Percentiles rank a stretch among this genome's conserved stretches.
Conservation (phyloP, 2,888 invertebrate species). For the Hydrotaea cyrtoneurina region DNA sequence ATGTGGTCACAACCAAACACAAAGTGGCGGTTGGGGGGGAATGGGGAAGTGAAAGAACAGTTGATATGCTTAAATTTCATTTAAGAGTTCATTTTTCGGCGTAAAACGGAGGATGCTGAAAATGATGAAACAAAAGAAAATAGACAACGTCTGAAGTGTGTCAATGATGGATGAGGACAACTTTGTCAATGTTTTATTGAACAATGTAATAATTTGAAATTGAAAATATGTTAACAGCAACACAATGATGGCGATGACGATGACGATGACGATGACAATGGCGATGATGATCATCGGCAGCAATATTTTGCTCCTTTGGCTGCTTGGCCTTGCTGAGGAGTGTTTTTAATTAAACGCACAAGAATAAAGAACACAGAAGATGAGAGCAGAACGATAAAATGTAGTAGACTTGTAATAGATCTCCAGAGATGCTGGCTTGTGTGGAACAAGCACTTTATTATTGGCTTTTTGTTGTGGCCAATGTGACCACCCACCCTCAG, state of each 20-base stretch:
- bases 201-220: conserved; percentile 37
- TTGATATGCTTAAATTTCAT: conserved; percentile 28
- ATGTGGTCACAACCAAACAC: conserved; percentile 38
- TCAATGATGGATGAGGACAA: conserved; percentile 56
- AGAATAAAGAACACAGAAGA: not conserved
- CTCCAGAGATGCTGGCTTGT: conserved; percentile 50
- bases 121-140: not conserved
- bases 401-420: conserved; percentile 37
- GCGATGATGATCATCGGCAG: not conserved
- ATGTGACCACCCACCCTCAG: not conserved
- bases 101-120: not conserved
- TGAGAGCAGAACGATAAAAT: conserved; percentile 34
- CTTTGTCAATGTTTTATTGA: conserved; percentile 52
- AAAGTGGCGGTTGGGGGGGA: too few relatives aligned
- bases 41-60: not conserved
- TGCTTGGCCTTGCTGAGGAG: not conserved
- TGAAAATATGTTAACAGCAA: conserved; percentile 40
- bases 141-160: conserved; percentile 47
- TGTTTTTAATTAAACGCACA: conserved; percentile 12
- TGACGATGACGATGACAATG: too few relatives aligned
- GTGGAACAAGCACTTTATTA: conserved; percentile 53
- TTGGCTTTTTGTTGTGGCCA: conserved; percentile 32
- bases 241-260: not conserved
- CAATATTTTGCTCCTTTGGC: not conserved
- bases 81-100: not conserved